phyloP scores from a whole-genome alignment of 92 coral and sea anemone genomes.

The Phenganax marumi region DNA sequence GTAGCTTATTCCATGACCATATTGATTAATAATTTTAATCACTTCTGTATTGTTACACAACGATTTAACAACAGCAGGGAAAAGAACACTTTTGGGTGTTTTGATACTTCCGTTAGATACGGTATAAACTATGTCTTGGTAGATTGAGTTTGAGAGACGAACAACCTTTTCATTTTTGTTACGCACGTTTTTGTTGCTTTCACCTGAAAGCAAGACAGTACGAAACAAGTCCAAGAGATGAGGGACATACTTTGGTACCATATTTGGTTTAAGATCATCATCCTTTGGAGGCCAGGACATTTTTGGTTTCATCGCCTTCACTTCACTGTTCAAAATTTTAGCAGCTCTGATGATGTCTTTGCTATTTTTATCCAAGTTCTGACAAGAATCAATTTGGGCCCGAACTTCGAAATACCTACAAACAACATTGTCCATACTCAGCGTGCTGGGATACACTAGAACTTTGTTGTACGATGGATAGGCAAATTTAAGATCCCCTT shows the following conservation, averaged over 20 bases:
- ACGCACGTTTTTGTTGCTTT: constrained; percentile 41
- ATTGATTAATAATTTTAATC: constrained; percentile 44
- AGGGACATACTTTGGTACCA: constrained; percentile 26
- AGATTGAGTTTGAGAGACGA: constrained; percentile 41
- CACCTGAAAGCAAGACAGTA: too few relatives aligned
- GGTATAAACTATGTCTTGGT: constrained; percentile 40
- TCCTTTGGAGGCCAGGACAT: constrained; percentile 59
- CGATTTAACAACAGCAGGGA: constrained; percentile 47
- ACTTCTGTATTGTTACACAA: constrained; percentile 48
- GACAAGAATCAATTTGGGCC: constrained; percentile 1
- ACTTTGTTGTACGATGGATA: background rate
- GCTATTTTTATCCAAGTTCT: constrained; percentile 15
- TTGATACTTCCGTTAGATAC: constrained; percentile 36
- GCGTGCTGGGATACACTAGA: background rate
- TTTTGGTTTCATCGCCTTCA: constrained; percentile 37
- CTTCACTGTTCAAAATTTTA: constrained; percentile 31
- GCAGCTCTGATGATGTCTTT: constrained; percentile 46
- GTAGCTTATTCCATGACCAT: constrained; percentile 50
- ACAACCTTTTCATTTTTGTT: constrained; percentile 35
- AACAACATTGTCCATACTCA: background rate
- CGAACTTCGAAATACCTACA: background rate
- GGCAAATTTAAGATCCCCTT: background rate
- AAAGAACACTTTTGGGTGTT: constrained; percentile 32
- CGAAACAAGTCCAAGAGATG: too few relatives aligned
- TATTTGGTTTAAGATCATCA: constrained; percentile 29